Evolutionary conservation across 2,797 vertebrate genomes (phyloP), one percentile per base, ranked within the genome.

Genomic region (Smutsia temminckii): DNA sequence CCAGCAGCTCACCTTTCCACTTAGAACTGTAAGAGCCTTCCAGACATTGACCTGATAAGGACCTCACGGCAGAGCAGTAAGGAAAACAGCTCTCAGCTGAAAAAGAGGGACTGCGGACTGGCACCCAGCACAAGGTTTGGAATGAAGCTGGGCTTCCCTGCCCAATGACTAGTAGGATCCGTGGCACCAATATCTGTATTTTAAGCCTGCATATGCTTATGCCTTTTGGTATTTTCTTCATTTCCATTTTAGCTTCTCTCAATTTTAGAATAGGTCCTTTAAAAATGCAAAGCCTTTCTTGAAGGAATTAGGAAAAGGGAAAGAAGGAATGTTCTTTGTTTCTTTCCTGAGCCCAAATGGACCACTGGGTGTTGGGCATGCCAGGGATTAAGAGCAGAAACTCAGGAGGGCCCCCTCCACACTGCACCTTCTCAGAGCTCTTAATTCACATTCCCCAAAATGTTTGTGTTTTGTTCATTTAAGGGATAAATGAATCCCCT

Each of bases 221-320:
- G 42, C 10, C 29, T 29, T 49, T 93, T 57, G 53, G 5, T 9
- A 40, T 69, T 94, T 90, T 84, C 61, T 91, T 93, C 92, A 78
- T 92, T 97, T 92, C 69, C 64, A 63, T 89, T 80, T 91, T 77
- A 17, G 34, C 40, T 53, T 89, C 61, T 92, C 77, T 95, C 66
- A 18, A 8, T 81, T 84, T 95, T 77, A 89, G 55, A 90, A 74
- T 37, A 53, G 57, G 69, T 74, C 53, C 55, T 86, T 94, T 51
- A 71, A 53, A 51, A 49, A 89, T 71, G 42, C 57, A 95, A 86
- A 57, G 29, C 8, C 37, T 94, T 95, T 87, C 74, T 91, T 61
- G 71, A 21, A 78, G 42, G 75, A 51, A 77, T 14, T 34, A 84
- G 88, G 92, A 49, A 77, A 87, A 8, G 18, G 1, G 25, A 14